These are phyloP conservation scores for Prunella fulvescens DNA, from an alignment of 2,113 vertebrate species.

Conservation along the genomic window DNA sequence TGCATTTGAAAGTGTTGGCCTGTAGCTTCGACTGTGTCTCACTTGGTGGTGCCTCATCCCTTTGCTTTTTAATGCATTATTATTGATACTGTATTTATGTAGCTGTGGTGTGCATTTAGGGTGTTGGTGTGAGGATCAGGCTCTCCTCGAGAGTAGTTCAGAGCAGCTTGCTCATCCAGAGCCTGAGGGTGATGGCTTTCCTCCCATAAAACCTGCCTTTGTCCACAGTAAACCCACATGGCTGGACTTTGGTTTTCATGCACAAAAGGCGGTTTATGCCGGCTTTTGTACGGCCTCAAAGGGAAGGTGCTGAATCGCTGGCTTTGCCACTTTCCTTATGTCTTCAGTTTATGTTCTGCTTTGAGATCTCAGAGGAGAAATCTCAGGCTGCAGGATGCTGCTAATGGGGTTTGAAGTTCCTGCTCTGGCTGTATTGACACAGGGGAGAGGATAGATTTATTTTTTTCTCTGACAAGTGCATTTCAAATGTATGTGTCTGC, in stretches of 20 bases:
- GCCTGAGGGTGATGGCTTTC: not conserved
- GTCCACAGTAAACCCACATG: not conserved
- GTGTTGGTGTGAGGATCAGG: too few relatives aligned
- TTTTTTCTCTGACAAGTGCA: not conserved
- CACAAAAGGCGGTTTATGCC: fast-evolving
- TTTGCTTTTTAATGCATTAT: not conserved
- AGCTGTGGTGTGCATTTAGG: not conserved
- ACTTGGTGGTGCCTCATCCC: not conserved
- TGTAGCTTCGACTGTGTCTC: not conserved
- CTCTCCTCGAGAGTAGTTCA: not conserved
- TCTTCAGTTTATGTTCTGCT: not conserved
- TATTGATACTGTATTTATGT: not conserved
- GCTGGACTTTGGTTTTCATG: not conserved
- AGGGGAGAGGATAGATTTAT: slow-evolving; percentile 1
- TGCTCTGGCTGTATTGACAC: slow-evolving; percentile 26
- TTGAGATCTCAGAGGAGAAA: slow-evolving; percentile 37
- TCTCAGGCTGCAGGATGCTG: slow-evolving; percentile 44
- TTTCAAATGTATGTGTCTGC: slow-evolving; percentile 10
- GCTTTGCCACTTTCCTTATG: not conserved
- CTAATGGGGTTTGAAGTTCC: slow-evolving; percentile 52
- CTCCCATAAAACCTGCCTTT: not conserved
- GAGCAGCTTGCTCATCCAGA: not conserved
- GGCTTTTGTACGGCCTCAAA: not conserved
- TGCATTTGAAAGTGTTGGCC: not conserved
- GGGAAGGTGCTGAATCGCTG: not conserved